Evolutionary conservation across 23 tunicate species (phyloP).

Genomic region (Trididemnum miniatum): DNA sequence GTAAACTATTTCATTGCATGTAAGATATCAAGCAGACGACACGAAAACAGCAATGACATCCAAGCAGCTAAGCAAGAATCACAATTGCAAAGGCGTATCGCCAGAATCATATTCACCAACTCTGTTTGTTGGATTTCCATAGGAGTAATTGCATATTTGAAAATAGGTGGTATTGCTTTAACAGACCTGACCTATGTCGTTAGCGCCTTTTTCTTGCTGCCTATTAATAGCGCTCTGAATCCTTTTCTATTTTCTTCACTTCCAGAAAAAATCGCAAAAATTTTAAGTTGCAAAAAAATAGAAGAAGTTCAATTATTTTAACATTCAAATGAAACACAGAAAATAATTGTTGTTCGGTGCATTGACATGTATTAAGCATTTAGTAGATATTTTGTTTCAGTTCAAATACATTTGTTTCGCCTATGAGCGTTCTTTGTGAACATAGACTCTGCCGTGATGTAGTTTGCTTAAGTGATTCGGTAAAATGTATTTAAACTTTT

Average conservation of each 20-base stretch:
- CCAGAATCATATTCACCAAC: not conserved
- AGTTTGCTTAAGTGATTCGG: no score
- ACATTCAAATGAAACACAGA: no score
- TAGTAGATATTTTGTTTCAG: no score
- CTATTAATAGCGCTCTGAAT: constrained; percentile 9
- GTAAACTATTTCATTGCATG: constrained; percentile 12
- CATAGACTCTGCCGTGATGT: no score
- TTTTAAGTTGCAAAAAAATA: not conserved
- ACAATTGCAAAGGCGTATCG: not conserved
- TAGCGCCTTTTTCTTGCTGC: not conserved
- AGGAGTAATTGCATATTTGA: not conserved
- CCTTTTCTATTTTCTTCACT: constrained; percentile 8
- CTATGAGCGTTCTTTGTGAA: no score
- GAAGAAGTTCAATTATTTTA: not conserved
- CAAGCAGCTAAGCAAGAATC: not conserved
- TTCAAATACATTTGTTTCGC: no score
- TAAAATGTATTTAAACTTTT: no score
- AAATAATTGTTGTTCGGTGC: no score
- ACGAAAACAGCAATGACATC: not conserved
- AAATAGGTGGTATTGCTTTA: not conserved
- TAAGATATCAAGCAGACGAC: not conserved
- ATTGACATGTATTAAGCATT: no score
- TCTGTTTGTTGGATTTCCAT: not conserved
- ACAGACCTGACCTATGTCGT: not conserved
- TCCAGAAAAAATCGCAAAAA: not conserved